phyloP scores from a whole-genome alignment of 2,888 invertebrate species.

The Macaria liturata region DNA sequence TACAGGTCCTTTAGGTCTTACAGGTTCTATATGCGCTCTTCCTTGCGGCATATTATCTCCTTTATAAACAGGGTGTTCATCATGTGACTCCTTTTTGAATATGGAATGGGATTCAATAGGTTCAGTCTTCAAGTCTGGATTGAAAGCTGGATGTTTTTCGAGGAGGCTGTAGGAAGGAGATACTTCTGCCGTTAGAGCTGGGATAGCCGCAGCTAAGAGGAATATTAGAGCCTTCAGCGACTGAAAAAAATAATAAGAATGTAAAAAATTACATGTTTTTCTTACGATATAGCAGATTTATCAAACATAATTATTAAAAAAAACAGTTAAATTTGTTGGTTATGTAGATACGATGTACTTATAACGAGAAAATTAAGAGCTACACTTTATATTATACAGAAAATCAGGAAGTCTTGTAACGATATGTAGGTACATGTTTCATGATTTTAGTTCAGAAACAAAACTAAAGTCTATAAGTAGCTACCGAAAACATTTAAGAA shows the following conservation, averaged over 20 bases:
- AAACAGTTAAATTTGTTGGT: too few species aligned
- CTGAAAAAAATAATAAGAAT: constrained; percentile 63
- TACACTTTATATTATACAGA: too few species aligned
- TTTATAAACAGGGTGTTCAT: constrained; percentile 64
- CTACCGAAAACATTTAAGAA: too few species aligned
- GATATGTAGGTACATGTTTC: too few species aligned
- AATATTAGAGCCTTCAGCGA: constrained; percentile 53
- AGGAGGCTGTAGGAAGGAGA: constrained; percentile 47
- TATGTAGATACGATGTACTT: too few species aligned
- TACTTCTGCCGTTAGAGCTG: constrained; percentile 58
- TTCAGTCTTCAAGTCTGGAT: constrained; percentile 52
- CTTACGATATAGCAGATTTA: too few species aligned
- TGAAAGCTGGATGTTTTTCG: constrained; percentile 54
- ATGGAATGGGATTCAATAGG: constrained; percentile 47
- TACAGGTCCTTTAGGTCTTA: constrained; percentile 54
- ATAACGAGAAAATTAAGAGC: too few species aligned
- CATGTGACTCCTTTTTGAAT: constrained; percentile 49
- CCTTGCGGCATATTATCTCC: constrained; percentile 55
- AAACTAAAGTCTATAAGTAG: too few species aligned
- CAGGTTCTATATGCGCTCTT: constrained; percentile 61
- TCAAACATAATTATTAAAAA: too few species aligned
- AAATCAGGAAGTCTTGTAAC: too few species aligned
- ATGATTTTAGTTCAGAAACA: too few species aligned
- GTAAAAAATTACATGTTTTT: too few species aligned
- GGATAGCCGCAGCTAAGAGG: constrained; percentile 43